phyloP scores from a whole-genome alignment of 2,888 invertebrate genomes.

The Diarsia brunnea region DNA sequence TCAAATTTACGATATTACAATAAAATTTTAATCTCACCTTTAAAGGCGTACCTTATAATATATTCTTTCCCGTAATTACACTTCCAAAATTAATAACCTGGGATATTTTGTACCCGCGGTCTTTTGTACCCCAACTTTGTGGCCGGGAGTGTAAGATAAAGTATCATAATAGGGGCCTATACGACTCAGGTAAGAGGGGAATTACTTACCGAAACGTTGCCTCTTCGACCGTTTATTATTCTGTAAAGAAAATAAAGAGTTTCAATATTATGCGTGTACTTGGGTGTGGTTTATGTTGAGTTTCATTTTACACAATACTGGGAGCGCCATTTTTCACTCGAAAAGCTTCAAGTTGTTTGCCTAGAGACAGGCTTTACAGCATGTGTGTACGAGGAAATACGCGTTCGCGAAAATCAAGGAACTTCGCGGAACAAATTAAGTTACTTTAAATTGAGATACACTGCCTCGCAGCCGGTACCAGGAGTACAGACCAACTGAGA shows the following conservation, averaged over 20 bases:
- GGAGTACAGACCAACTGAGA: conserved; percentile 39
- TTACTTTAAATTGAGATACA: conserved; percentile 36
- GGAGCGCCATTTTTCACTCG: background rate
- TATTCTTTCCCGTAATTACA: conserved; percentile 69
- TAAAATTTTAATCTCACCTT: conserved; percentile 64
- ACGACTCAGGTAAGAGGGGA: conserved; percentile 63
- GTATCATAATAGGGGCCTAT: conserved; percentile 63
- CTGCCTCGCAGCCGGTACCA: conserved; percentile 31
- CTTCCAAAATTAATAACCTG: conserved; percentile 67
- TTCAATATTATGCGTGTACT: conserved; percentile 18
- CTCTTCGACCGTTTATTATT: conserved; percentile 60
- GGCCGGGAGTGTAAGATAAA: conserved; percentile 65
- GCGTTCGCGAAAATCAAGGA: conserved; percentile 15
- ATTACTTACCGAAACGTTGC: conserved; percentile 68
- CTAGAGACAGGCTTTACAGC: background rate
- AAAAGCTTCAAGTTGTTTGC: background rate
- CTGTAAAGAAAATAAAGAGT: conserved; percentile 57
- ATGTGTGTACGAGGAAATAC: conserved; percentile 9
- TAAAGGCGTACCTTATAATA: conserved; percentile 61
- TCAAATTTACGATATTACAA: conserved; percentile 60
- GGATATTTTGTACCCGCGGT: conserved; percentile 61
- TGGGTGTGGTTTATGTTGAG: background rate
- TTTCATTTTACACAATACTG: conserved; percentile 11
- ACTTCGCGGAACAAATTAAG: conserved; percentile 39
- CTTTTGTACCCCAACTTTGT: conserved; percentile 69